A percentile compares a stretch with the other conserved stretches of the same genome.
These are phyloP conservation scores for Alaudala cheleensis DNA, from an alignment of 2,113 vertebrate species.

Conservation along the genomic window DNA sequence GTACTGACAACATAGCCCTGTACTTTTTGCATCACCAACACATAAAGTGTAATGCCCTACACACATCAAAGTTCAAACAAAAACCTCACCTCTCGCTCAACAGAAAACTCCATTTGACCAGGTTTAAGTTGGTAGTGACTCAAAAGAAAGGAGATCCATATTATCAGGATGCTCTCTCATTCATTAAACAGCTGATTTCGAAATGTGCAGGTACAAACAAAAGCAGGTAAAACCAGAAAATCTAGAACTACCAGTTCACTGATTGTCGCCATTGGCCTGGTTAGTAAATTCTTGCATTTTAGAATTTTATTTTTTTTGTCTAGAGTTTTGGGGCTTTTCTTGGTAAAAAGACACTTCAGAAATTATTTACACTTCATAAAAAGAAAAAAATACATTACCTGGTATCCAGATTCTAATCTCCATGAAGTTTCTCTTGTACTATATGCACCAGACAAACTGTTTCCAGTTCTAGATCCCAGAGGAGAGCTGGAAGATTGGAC, in stretches of 20 bases:
- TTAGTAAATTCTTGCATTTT: not conserved
- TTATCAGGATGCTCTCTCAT: not conserved
- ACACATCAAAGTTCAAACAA: not conserved
- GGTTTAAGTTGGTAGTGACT: not conserved
- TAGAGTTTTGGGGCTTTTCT: not conserved
- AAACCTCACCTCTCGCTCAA: not conserved
- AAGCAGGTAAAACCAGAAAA: not conserved
- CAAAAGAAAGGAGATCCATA: not conserved
- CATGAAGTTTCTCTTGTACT: constrained; percentile 79
- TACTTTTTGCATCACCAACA: not conserved
- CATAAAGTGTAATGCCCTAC: rapidly evolving
- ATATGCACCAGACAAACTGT: constrained; percentile 76
- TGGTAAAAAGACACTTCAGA: not conserved
- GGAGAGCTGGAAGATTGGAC: constrained; percentile 80
- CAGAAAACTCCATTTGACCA: not conserved
- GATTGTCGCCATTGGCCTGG: not conserved
- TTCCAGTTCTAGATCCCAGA: constrained; percentile 71
- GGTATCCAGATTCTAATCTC: constrained; percentile 85
- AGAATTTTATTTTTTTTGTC: not conserved
- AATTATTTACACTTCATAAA: not conserved
- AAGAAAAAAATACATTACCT: constrained; percentile 77
- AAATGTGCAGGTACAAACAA: not conserved
- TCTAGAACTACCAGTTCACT: not conserved
- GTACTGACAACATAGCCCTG: not conserved
- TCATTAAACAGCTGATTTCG: not conserved